phyloP scores from a whole-genome alignment of 2,888 invertebrate species.

The Scaptomyza tumidula region DNA sequence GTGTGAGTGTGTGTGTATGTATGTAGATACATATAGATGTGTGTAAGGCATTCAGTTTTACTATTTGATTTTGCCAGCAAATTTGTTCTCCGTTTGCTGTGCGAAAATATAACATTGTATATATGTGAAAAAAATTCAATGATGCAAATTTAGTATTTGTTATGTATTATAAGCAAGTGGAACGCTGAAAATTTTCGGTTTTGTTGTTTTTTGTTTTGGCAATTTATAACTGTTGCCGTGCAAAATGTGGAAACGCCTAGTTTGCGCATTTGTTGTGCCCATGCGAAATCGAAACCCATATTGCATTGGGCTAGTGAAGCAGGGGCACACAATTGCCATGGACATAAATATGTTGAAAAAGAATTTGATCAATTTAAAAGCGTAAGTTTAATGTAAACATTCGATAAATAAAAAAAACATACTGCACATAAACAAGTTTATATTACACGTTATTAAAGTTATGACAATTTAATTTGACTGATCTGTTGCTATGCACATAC shows the following conservation, averaged over 20 bases:
- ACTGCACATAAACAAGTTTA: not conserved
- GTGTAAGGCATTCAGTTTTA: conserved; percentile 14
- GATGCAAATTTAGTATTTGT: not conserved
- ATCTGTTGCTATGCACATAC: not conserved
- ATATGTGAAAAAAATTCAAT: not conserved
- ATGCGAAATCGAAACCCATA: not conserved
- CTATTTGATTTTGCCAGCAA: not conserved
- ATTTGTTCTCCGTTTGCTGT: not conserved
- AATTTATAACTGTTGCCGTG: not conserved
- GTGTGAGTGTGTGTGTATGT: not conserved
- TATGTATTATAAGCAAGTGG: conserved; percentile 7
- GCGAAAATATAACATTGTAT: not conserved
- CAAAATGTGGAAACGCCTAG: conserved; percentile 33
- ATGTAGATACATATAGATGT: not conserved
- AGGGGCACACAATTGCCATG: not conserved
- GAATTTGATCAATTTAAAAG: not conserved
- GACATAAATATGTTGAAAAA: not conserved
- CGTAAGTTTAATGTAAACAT: conserved; percentile 14
- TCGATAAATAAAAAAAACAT: not conserved
- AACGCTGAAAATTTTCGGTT: not conserved
- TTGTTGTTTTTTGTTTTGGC: not conserved
- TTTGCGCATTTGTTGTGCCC: conserved; percentile 8
- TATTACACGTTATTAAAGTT: not conserved
- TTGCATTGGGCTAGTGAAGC: not conserved
- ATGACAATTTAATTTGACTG: not conserved